phyloP scores from a whole-genome alignment of 2,888 invertebrate genomes.

The Phengaris arion region DNA sequence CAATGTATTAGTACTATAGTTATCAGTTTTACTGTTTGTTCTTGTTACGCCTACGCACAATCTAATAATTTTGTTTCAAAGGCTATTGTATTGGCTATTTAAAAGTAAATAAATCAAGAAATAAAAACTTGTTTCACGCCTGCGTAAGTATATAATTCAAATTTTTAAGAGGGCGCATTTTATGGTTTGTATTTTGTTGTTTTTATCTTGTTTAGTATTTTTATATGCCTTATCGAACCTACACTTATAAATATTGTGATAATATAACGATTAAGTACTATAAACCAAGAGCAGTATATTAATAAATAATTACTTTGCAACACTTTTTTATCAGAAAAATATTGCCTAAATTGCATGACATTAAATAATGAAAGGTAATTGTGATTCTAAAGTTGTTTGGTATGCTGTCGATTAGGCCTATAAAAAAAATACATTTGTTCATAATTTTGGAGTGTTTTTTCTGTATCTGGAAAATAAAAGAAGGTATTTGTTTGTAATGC shows the following conservation, averaged over 20 bases:
- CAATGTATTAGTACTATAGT: too few relatives aligned
- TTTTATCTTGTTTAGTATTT: conserved; percentile 10
- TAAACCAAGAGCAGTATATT: neutral
- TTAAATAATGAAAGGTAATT: conserved; percentile 2
- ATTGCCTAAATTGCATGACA: neutral
- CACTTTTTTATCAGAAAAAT: neutral
- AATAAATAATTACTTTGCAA: neutral
- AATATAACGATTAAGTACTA: neutral
- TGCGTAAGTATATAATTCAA: neutral
- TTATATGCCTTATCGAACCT: conserved; percentile 3
- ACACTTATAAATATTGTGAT: neutral
- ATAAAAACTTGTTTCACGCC: conserved; percentile 4
- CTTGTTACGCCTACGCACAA: neutral
- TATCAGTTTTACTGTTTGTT: neutral
- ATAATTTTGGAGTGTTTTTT: neutral
- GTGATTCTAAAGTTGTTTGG: neutral
- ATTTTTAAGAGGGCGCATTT: neutral
- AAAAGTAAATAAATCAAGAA: neutral
- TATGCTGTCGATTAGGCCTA: neutral
- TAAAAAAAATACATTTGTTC: neutral
- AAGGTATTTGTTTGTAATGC: too few relatives aligned
- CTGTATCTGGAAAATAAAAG: neutral
- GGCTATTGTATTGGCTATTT: neutral
- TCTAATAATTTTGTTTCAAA: conserved; percentile 8
- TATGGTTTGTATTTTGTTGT: conserved; percentile 4